phyloP scores from a whole-genome alignment of 2,888 invertebrate genomes.

The Hypselothyrea guttata region DNA sequence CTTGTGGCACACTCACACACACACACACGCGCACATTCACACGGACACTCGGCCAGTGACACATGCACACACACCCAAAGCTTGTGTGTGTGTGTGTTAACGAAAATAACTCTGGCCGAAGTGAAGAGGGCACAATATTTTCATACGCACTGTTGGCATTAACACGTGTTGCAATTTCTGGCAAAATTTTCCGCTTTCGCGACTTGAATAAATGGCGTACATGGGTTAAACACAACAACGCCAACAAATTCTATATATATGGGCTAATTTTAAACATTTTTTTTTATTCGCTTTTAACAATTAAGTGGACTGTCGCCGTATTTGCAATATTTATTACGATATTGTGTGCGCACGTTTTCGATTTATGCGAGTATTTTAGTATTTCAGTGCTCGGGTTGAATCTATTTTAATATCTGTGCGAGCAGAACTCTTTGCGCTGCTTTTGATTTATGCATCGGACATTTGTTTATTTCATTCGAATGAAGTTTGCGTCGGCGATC shows the following conservation, averaged over 20 bases:
- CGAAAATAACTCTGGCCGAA: slow-evolving; percentile 48
- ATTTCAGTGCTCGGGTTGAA: slow-evolving; percentile 27
- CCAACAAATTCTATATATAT: slow-evolving; percentile 28
- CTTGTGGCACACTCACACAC: slow-evolving; percentile 4
- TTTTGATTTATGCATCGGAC: slow-evolving; percentile 57
- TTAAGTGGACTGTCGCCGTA: slow-evolving; percentile 47
- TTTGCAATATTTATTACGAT: slow-evolving; percentile 20
- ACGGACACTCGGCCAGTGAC: slow-evolving; percentile 7
- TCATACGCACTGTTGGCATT: slow-evolving; percentile 70
- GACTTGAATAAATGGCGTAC: slow-evolving; percentile 53
- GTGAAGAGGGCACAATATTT: slow-evolving; percentile 29
- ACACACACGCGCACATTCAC: slow-evolving; percentile 4
- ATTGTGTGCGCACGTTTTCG: slow-evolving; percentile 47
- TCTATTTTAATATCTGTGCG: slow-evolving; percentile 39
- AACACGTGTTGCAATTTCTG: slow-evolving; percentile 71
- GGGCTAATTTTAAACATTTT: too few relatives aligned
- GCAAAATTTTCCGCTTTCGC: slow-evolving; percentile 44
- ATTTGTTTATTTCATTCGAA: slow-evolving; percentile 53
- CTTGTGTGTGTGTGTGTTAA: slow-evolving; percentile 14
- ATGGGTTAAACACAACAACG: slow-evolving; percentile 25
- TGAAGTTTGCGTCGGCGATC: slow-evolving; percentile 17
- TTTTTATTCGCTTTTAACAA: slow-evolving; percentile 37
- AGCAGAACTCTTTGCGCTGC: slow-evolving; percentile 17
- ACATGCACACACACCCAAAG: slow-evolving; percentile 10
- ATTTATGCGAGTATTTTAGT: slow-evolving; percentile 41